Percentiles rank a stretch among this genome's conserved stretches.
Evolutionary conservation across 2,888 invertebrate species (phyloP).

Genomic region (Halictus ligatus): DNA sequence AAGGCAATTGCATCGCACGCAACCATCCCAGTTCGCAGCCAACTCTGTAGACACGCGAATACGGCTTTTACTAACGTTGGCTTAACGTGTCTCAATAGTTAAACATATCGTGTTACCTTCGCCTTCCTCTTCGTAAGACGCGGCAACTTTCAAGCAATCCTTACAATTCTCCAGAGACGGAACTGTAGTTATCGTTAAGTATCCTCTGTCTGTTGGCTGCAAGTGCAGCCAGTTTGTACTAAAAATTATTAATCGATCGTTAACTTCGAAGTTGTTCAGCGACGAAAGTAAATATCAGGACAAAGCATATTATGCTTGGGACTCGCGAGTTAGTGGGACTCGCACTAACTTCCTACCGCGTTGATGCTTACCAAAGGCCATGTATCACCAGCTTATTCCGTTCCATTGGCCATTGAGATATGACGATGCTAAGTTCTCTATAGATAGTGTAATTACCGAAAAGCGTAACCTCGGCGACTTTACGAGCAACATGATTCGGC

Average conservation of each 20-base stretch:
- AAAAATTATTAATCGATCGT: conserved; percentile 15
- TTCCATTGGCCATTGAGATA: conserved; percentile 90
- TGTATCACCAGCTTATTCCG: conserved; percentile 88
- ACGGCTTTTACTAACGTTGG: background rate
- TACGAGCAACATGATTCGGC: conserved; percentile 85
- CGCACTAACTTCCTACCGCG: background rate
- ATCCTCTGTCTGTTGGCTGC: conserved; percentile 85
- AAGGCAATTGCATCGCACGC: conserved; percentile 90
- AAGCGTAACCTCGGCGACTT: conserved; percentile 87
- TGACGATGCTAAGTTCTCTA: conserved; percentile 87
- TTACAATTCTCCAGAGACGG: conserved; percentile 88
- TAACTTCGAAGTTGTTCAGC: background rate
- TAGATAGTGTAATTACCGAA: conserved; percentile 86
- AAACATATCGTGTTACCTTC: conserved; percentile 61
- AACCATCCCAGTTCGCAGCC: conserved; percentile 86
- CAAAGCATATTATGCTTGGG: background rate
- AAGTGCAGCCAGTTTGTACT: conserved; percentile 78
- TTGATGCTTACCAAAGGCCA: conserved; percentile 87
- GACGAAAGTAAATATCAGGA: background rate
- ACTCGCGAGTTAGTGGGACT: too few relatives aligned
- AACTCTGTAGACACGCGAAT: conserved; percentile 80
- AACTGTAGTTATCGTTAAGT: conserved; percentile 89
- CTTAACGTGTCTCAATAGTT: background rate
- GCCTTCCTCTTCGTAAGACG: conserved; percentile 85
- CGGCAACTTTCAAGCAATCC: conserved; percentile 86